Evolutionary conservation across 2,113 vertebrate genomes (phyloP).

Genomic region (Scopus umbretta): DNA sequence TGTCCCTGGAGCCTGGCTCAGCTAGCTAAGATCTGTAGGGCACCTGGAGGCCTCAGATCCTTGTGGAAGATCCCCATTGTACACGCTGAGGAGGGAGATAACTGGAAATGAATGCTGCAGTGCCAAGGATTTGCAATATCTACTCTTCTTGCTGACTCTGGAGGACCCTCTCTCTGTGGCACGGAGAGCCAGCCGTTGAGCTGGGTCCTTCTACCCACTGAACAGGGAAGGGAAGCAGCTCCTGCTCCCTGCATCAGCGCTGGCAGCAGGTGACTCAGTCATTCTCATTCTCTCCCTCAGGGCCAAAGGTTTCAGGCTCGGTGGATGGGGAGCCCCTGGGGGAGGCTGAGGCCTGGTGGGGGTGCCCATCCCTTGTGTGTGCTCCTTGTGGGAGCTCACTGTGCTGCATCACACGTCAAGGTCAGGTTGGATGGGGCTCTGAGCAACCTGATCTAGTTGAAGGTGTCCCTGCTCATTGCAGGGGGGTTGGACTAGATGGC

Average conservation of each 20-base stretch:
- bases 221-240: not conserved
- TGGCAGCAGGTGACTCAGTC: not conserved
- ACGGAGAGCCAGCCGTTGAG: rapidly evolving
- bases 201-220: not conserved
- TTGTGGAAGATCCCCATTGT: rapidly evolving
- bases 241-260: not conserved
- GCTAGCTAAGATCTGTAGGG: not conserved
- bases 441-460: too few species aligned
- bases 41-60: not conserved
- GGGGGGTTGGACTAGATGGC: too few species aligned
- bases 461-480: too few species aligned
- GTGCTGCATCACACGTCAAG: not conserved
- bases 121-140: not conserved
- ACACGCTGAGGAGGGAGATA: not conserved
- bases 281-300: not conserved
- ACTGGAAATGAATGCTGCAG: not conserved
- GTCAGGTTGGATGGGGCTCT: too few species aligned
- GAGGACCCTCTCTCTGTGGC: rapidly evolving
- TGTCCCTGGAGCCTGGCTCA: not conserved
- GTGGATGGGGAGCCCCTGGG: not conserved
- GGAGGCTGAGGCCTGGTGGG: rapidly evolving
- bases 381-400: not conserved
- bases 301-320: not conserved
- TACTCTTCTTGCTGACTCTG: not conserved
- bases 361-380: not conserved